Percentiles rank a stretch among this genome's conserved stretches.
phyloP scores from a whole-genome alignment of 2,113 vertebrate genomes.

The Erythrocebus patas region DNA sequence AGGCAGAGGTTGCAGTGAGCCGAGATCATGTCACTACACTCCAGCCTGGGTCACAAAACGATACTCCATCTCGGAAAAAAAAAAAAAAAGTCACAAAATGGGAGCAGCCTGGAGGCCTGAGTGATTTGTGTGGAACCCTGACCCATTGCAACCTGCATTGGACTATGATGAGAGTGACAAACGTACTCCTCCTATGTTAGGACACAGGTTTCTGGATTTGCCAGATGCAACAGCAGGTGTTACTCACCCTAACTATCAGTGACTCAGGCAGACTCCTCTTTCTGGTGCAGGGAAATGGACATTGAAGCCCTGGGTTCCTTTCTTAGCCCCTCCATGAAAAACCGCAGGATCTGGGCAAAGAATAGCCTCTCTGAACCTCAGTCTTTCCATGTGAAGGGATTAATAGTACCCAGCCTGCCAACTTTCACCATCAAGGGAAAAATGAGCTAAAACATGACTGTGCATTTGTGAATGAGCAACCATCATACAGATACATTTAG shows the following conservation, averaged over 20 bases:
- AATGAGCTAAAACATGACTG: not conserved
- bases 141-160: fast-evolving
- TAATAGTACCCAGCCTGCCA: not conserved
- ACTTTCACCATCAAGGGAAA: not conserved
- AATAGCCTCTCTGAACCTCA: not conserved
- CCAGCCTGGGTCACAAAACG: not conserved
- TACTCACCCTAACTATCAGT: not conserved
- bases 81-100: not conserved
- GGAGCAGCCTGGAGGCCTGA: not conserved
- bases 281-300: not conserved
- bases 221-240: too few relatives aligned
- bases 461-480: not conserved
- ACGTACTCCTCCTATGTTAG: not conserved
- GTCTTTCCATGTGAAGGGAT: not conserved
- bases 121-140: not conserved
- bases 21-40: not conserved
- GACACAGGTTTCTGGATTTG: not conserved
- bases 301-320: fast-evolving
- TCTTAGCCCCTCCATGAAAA: not conserved
- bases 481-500: not conserved
- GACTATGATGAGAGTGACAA: too few relatives aligned
- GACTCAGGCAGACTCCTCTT: not conserved
- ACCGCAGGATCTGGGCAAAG: not conserved
- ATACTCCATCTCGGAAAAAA: not conserved
- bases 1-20: not conserved